Base-by-base conservation (phyloP, 2,888 invertebrate species). In the Pecten maximus region DNA sequence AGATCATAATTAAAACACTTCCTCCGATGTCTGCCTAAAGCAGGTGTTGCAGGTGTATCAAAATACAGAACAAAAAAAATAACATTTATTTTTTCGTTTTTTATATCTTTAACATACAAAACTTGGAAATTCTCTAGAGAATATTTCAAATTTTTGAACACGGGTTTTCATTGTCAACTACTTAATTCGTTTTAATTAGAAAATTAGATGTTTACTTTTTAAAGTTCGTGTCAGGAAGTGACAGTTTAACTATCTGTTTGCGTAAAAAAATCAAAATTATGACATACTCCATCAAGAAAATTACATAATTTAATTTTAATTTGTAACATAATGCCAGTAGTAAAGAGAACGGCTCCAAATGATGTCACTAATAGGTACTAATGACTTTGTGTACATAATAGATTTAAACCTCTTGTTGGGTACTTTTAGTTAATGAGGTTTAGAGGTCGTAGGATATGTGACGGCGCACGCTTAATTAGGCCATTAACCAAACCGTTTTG, bases 241-340 rank as follows among this genome's bases (percentile, higher is more conserved):
- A 35, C 28, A 74, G 6, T 74, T 74, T 35, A 74, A 74, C 4
- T 74, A 28, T 74, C 74, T 74, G 74, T 74, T 74, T 74, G 8
- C 10, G 28, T 28, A 74, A 74, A 74, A 74, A 74, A 74, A 12
- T n/a, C n/a, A 10, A 74, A 35, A 74, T 35, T 74, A 74, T 74
- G 74, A 74, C 74, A 74, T 74, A 74, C 74, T 74, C 74, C 74
- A 74, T 74, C 74, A 74, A 35, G 74, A 74, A 74, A 74, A 74
- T 74, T 74, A 35, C 74, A 28, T 74, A 35, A 74, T 74, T 74
- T 28, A 74, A 74, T 35, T 28, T 74, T 74, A 74, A 74, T 74
- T 74, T 74, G 74, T 74, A 28, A 74, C 35, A 35, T 28, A 35
- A 28, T 74, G 35, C 74, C 74, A 2, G 35, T 0, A 35, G 35